A percentile compares a stretch with the other conserved stretches of the same genome.
phyloP scores from a whole-genome alignment of 2,888 invertebrate genomes.

The Drosophila meridiana region DNA sequence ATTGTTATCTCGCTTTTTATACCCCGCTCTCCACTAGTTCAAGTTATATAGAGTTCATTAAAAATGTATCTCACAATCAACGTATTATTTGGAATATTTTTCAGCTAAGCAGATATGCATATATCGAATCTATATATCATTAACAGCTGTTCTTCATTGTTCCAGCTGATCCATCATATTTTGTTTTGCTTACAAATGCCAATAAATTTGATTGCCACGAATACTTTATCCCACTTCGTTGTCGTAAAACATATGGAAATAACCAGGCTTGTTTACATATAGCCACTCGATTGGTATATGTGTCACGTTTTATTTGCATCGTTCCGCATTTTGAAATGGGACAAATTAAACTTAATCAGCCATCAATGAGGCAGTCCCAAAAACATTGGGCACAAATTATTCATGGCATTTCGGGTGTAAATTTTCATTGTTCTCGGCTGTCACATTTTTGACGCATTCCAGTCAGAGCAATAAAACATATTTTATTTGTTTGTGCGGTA shows the following conservation, averaged over 20 bases:
- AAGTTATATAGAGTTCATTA: background rate
- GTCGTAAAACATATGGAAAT: background rate
- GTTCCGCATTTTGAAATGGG: conserved; percentile 19
- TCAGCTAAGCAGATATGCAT: background rate
- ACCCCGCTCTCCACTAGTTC: background rate
- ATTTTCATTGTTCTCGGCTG: conserved; percentile 35
- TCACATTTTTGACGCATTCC: conserved; percentile 51
- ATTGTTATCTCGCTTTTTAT: conserved; percentile 27
- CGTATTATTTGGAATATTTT: background rate
- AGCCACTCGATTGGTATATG: conserved; percentile 8
- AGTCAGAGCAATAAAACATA: conserved; percentile 42
- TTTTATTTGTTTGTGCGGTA: background rate
- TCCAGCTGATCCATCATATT: background rate
- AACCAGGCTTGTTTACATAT: background rate
- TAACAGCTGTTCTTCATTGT: background rate
- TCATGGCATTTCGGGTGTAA: conserved; percentile 32
- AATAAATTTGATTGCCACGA: background rate
- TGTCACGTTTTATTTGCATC: conserved; percentile 33
- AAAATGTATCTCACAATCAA: too few relatives aligned
- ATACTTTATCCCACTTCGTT: background rate
- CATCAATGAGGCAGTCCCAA: conserved; percentile 25
- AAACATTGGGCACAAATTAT: conserved; percentile 24
- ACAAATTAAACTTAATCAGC: conserved; percentile 41
- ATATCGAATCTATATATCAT: background rate
- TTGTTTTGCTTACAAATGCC: background rate